A percentile compares a stretch with the other conserved stretches of the same genome.
These are phyloP conservation scores for Diaphora mendica DNA, from an alignment of 2,888 invertebrate genomes.

Conservation along the genomic window DNA sequence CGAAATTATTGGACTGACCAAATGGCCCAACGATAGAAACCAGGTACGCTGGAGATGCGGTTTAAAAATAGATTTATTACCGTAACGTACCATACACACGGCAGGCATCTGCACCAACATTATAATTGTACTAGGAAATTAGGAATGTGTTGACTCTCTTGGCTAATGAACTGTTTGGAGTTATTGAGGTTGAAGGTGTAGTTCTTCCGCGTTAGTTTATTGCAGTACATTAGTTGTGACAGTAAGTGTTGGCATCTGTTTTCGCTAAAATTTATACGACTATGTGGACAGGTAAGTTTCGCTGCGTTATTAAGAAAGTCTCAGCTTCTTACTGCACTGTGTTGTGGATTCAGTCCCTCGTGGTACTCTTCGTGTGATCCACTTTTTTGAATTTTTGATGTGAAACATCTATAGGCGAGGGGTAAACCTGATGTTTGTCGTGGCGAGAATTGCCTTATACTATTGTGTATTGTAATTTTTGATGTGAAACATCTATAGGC, in stretches of 20 bases:
- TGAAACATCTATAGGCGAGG: too few species aligned
- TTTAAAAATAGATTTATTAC: conserved; percentile 57
- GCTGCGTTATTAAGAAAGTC: background rate
- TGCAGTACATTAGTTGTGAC: background rate
- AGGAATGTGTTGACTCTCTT: background rate
- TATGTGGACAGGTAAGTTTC: background rate
- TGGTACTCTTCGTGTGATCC: background rate
- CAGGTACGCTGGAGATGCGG: conserved; percentile 49
- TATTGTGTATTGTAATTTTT: too few species aligned
- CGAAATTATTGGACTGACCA: background rate
- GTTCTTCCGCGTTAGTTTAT: background rate
- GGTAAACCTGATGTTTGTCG: too few species aligned
- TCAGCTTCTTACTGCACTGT: background rate
- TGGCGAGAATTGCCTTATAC: too few species aligned
- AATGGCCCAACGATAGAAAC: conserved; percentile 51
- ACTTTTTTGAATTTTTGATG: too few species aligned
- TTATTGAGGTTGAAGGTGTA: too few species aligned
- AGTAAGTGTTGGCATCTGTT: background rate
- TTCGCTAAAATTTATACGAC: background rate
- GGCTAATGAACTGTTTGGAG: background rate
- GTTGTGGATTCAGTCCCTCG: background rate
- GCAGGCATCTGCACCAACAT: conserved; percentile 21
- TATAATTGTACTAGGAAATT: conserved; percentile 15
- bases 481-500: too few species aligned
- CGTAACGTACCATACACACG: conserved; percentile 18